Conservation (phyloP, 2,797 vertebrate species). For the Heteromormyrus szaboi region DNA sequence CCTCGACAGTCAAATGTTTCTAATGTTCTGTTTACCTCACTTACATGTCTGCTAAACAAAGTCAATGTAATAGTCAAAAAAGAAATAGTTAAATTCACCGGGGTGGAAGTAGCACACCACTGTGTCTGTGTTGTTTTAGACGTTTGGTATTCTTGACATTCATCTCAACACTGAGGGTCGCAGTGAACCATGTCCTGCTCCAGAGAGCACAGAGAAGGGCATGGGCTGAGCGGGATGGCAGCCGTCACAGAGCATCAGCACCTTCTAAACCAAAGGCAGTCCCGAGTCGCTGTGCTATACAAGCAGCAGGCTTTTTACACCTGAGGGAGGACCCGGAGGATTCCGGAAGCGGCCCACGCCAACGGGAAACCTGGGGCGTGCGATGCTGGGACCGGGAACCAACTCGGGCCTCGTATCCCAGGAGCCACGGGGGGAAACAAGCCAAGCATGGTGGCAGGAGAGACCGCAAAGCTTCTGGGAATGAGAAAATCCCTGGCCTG, state of each 20-base stretch:
- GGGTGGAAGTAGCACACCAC: not conserved
- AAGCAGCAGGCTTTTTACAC: not conserved
- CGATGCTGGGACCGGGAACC: not conserved
- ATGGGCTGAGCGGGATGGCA: not conserved
- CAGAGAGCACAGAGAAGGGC: not conserved
- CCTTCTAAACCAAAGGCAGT: not conserved
- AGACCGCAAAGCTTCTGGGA: not conserved
- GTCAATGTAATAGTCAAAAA: not conserved
- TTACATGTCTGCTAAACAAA: not conserved
- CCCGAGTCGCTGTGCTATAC: not conserved
- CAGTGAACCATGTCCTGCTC: not conserved
- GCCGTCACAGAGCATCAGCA: not conserved
- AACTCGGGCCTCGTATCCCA: not conserved
- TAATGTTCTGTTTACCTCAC: not conserved
- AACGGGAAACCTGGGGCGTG: not conserved
- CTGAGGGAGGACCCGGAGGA: not conserved
- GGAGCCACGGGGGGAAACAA: not conserved
- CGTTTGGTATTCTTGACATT: not conserved
- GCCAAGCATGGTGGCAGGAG: not conserved
- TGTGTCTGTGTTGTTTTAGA: not conserved
- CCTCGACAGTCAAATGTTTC: not conserved
- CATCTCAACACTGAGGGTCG: not conserved
- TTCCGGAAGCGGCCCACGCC: not conserved
- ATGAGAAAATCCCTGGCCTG: not conserved
- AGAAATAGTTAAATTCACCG: not conserved